Evolutionary conservation across 2,113 vertebrate species (phyloP).

Genomic region (Rhinichthys klamathensis): DNA sequence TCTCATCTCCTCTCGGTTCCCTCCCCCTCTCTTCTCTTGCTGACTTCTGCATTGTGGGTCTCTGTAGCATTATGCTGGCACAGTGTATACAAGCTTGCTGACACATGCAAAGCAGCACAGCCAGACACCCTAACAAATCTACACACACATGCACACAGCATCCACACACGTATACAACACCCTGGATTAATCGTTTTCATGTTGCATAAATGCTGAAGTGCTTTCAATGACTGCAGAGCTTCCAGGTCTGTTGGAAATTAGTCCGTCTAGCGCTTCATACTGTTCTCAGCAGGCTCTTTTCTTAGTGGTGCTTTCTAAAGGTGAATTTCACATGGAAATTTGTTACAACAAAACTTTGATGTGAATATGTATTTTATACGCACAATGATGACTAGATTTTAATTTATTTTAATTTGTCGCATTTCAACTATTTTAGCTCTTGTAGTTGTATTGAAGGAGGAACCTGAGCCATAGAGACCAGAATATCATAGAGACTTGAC

Average conservation of each 20-base stretch:
- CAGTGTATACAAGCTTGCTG: conserved; percentile 58
- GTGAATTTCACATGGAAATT: neutral
- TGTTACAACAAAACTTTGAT: neutral
- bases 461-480: too few species aligned
- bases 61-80: conserved; percentile 60
- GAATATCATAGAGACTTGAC: neutral
- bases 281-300: conserved; percentile 14
- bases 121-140: conserved; percentile 47
- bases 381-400: neutral
- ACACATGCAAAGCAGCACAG: conserved; percentile 53
- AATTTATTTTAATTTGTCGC: neutral
- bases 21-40: conserved; percentile 43
- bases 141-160: conserved; percentile 46
- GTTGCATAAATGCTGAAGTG: conserved; percentile 26
- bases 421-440: neutral
- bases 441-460: too few species aligned
- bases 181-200: neutral
- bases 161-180: neutral
- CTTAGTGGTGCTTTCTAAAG: conserved; percentile 1
- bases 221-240: neutral
- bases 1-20: neutral
- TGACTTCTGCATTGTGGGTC: conserved; percentile 63
- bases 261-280: neutral
- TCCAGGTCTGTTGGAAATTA: neutral
- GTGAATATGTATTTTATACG: too few species aligned